Conservation (phyloP, 2,797 vertebrate genomes). For the Natrix natrix region DNA sequence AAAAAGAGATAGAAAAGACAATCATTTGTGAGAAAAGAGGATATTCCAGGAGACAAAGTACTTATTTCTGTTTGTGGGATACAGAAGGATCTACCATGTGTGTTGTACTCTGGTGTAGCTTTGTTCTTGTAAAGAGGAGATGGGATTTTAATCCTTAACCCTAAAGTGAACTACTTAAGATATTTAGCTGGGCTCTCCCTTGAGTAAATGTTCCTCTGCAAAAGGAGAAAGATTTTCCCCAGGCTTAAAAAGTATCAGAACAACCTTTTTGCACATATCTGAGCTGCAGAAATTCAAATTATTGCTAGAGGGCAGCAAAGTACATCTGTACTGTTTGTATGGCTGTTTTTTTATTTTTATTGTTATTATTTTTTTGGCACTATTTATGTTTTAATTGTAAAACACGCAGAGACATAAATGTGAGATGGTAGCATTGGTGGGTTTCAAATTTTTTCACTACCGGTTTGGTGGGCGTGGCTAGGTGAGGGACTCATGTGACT, state of each 20-base stretch:
- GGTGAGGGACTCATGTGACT: too few relatives aligned
- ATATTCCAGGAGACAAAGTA: neutral
- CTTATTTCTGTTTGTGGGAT: neutral
- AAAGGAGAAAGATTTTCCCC: neutral
- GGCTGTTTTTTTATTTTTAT: neutral
- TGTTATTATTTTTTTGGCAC: neutral
- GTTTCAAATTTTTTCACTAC: too few relatives aligned
- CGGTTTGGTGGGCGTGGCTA: too few relatives aligned
- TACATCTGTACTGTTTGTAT: neutral
- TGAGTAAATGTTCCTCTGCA: neutral
- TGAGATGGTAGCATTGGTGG: neutral
- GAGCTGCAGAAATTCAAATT: neutral
- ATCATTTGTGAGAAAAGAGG: neutral
- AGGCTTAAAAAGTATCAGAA: neutral
- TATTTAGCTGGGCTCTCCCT: neutral
- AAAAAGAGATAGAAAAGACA: neutral
- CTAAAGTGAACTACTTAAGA: neutral
- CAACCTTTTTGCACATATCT: neutral
- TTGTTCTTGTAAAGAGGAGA: neutral
- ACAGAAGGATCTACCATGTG: neutral
- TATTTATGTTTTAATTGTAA: neutral
- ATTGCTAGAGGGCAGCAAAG: neutral
- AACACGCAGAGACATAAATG: neutral
- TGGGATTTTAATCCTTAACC: neutral
- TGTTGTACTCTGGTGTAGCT: neutral